phyloP scores from a whole-genome alignment of 2,888 invertebrate genomes.

The Camptogramma bilineatum region DNA sequence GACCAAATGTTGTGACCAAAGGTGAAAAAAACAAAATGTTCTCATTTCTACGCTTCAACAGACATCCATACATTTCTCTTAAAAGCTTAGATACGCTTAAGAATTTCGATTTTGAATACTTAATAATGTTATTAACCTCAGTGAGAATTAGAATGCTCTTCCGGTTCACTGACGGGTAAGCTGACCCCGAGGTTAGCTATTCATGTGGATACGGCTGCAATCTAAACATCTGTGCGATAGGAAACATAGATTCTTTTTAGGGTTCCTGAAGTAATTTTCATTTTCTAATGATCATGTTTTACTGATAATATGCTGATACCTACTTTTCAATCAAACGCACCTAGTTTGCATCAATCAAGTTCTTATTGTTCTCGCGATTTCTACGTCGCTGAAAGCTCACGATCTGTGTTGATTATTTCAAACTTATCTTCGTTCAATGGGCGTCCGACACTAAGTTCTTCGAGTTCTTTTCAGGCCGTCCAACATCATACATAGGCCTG shows the following conservation, averaged over 20 bases:
- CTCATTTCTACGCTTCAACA: background rate
- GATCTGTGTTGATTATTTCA: too few species aligned
- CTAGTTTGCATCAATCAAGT: too few species aligned
- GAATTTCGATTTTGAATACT: slow-evolving; percentile 12
- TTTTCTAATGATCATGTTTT: too few species aligned
- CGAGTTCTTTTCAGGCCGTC: too few species aligned
- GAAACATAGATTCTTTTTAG: background rate
- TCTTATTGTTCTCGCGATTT: too few species aligned
- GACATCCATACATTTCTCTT: background rate
- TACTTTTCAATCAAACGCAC: too few species aligned
- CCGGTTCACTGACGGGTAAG: slow-evolving; percentile 12
- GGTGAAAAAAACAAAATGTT: background rate
- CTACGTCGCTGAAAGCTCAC: too few species aligned
- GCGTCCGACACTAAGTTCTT: too few species aligned
- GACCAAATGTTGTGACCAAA: too few species aligned
- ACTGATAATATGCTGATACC: too few species aligned
- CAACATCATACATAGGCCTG: too few species aligned
- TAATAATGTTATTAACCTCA: slow-evolving; percentile 16
- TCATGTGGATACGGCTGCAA: slow-evolving; percentile 5
- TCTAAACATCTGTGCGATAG: slow-evolving; percentile 10
- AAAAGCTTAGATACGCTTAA: background rate
- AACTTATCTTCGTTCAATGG: too few species aligned
- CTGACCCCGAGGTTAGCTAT: slow-evolving; percentile 21
- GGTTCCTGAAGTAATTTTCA: background rate
- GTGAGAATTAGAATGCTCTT: slow-evolving; percentile 13